Base-by-base conservation (phyloP, 2,797 vertebrate species). In the Liasis olivaceus region DNA sequence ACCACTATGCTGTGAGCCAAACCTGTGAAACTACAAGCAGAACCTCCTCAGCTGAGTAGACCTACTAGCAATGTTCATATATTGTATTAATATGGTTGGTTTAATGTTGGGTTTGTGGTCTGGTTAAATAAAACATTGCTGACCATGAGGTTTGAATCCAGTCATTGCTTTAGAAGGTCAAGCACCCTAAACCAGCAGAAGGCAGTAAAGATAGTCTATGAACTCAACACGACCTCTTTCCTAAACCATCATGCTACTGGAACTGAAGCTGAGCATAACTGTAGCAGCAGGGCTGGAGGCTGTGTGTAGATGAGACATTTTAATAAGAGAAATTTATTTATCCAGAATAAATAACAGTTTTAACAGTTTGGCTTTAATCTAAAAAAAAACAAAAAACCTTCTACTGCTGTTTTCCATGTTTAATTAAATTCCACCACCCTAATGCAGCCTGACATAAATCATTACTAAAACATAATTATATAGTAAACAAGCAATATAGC, bases 391-490 rank as follows among this genome's bases (percentile, higher is more conserved):
- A 89, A 26, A 47, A 42, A 14, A 47, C 81, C 51, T 93, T 93
- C 84, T 90, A 88, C 47, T 84, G 69, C 89, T 88, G 89, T 84
- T 93, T 89, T 84, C 51, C 5, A 42, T 77, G 69, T 91, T 93
- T 93, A 93, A 93, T 93, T 93, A 93, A 90, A 93, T 93, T n/a
- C 85, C 47, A 90, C 89, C 31, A 88, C 22, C 26, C 89, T 90
- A 90, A 90, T 90, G 66, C 89, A 64, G 85, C 62, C 69, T 93
- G 89, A 93, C 92, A 93, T 84, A 88, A 88, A 87, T 93, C 89
- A 91, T 90, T 88, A 93, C n/a, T 58, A 93, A 93, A 93, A 93
- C 92, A 91, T 91, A 93, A 93, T 93, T 93, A 88, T 93, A 93
- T 88, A 84, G 85, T 90, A 91, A 93, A 88, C 87, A 93, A 88